Evolutionary conservation across 1,140 invertebrate genomes (phyloP), one percentile per base, ranked within the genome.

Genomic region (Drosophila biarmipes): DNA sequence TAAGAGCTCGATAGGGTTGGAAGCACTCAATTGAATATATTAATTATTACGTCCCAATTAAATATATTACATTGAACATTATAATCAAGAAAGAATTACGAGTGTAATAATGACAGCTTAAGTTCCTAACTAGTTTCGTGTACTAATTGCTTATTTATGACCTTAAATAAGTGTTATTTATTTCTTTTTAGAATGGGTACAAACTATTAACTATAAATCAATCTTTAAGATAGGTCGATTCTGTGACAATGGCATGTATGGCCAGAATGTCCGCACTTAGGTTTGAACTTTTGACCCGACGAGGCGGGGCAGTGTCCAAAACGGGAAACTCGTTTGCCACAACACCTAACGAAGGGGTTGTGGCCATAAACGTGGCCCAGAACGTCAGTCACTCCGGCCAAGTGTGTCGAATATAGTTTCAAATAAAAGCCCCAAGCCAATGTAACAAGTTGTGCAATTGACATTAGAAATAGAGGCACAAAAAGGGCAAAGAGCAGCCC

Each of bases 401-500:
- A 42, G 46, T 46, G 61, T 38, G 49, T 54, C 62, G 14, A 67
- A 31, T 17, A 11, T 46, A n/a, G 19, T 31, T 55, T 38, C 10
- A 12, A 14, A 40, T n/a, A 4, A 51, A 42, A 40, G 12, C 40
- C 1, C 27, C 12, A 38, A 42, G 37, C 19, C 68, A 56, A 56
- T 55, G 49, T 49, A 64, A 42, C 63, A 34, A n/a, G 17, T 42
- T 72, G 24, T 27, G 67, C 38, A 72, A 59, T 58, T 21, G 45
- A 45, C 43, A 72, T 71, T 72, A 72, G 66, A 72, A 51, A 49
- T 43, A 35, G 37, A 43, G 46, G 11, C 17, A 68, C 38, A 4
- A 38, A 45, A 54, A 66, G 49, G 24, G 10, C 66, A 57, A 51
- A 74, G 43, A 34, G 34, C 78, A 56, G 45, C 46, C 43, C 38